These are phyloP conservation scores for Heteromurus nitidus DNA, from an alignment of 2,888 invertebrate species.

Conservation along the genomic window DNA sequence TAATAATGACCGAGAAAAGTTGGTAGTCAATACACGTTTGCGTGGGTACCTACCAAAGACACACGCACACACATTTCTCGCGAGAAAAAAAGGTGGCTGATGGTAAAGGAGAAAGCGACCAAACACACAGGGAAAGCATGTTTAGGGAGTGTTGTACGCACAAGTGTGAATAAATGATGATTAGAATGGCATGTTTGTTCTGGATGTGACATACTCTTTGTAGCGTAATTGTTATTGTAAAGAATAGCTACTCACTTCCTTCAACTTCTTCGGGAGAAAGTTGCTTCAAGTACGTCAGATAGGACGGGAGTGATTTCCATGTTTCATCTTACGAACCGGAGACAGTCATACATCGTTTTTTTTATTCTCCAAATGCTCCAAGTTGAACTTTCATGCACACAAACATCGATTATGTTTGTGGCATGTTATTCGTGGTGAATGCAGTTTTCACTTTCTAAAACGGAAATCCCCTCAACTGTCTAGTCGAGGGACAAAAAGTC, in stretches of 20 bases:
- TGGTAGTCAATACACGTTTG: neutral
- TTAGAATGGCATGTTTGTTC: neutral
- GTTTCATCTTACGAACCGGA: too few relatives aligned
- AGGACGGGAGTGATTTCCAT: too few relatives aligned
- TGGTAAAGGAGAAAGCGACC: neutral
- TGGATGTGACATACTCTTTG: too few relatives aligned
- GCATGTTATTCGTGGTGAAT: neutral
- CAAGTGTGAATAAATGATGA: too few relatives aligned
- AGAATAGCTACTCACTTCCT: neutral
- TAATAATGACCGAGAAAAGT: neutral
- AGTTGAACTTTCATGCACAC: too few relatives aligned
- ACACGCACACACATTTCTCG: neutral
- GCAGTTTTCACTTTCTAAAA: neutral
- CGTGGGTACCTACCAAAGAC: neutral
- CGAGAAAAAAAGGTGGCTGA: too few relatives aligned
- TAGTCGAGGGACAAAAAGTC: neutral
- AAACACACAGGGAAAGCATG: neutral
- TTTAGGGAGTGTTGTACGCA: too few relatives aligned
- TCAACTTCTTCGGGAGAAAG: too few relatives aligned
- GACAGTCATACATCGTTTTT: too few relatives aligned
- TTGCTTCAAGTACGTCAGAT: too few relatives aligned
- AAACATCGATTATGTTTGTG: neutral
- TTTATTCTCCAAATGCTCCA: too few relatives aligned
- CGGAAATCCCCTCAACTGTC: neutral
- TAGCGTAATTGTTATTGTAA: neutral